These are phyloP conservation scores for Bufo bufo DNA, from an alignment of 2,113 vertebrate genomes.

Conservation along the genomic window DNA sequence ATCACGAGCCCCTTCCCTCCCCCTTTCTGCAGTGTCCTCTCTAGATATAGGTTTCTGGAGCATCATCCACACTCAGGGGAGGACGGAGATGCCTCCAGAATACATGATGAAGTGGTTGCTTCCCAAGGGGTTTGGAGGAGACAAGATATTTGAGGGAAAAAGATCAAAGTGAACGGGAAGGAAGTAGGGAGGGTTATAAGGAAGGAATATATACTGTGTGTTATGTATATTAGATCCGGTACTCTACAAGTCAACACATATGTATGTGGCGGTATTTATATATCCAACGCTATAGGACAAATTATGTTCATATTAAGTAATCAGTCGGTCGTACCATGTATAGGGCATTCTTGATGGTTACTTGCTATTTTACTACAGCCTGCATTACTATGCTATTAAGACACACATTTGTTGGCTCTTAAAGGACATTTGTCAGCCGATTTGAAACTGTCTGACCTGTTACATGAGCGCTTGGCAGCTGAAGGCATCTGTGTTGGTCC, in stretches of 20 bases:
- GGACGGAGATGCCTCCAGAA: constrained; percentile 42
- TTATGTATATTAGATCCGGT: not conserved
- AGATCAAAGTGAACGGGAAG: constrained; percentile 36
- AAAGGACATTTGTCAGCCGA: too few species aligned
- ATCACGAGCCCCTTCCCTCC: constrained; percentile 2
- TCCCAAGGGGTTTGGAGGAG: constrained; percentile 24
- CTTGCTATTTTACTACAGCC: not conserved
- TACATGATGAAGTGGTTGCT: constrained; percentile 48
- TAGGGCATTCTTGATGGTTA: not conserved
- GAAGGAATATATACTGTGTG: not conserved
- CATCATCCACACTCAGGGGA: constrained; percentile 47
- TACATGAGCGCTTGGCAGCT: too few species aligned
- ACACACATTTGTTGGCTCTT: not conserved
- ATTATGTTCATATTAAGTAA: not conserved
- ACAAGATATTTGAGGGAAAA: constrained; percentile 17
- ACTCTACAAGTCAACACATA: not conserved
- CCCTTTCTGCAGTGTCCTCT: constrained; percentile 47
- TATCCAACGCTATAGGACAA: not conserved
- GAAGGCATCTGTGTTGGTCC: too few species aligned
- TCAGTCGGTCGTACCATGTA: not conserved
- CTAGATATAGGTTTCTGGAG: constrained; percentile 56
- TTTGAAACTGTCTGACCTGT: too few species aligned
- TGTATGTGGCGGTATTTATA: not conserved
- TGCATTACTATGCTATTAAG: not conserved
- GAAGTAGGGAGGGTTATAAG: not conserved